A percentile compares a stretch with the other conserved stretches of the same genome.
These are phyloP conservation scores for Cephus sareptanus DNA, from an alignment of 2,888 invertebrate genomes.

Conservation along the genomic window DNA sequence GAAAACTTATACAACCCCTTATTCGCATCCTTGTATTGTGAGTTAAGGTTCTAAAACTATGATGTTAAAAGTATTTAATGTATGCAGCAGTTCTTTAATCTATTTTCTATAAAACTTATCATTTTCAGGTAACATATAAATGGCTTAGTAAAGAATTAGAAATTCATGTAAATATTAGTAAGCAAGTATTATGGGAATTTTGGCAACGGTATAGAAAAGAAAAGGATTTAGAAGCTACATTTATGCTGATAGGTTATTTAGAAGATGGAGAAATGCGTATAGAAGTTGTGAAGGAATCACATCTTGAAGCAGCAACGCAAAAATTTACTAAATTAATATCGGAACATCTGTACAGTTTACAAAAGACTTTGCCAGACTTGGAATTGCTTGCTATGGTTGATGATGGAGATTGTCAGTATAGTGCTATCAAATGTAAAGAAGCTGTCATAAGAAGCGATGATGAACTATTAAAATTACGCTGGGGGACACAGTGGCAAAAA, in stretches of 20 bases:
- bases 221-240: conserved; percentile 50
- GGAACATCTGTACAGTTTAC: conserved; percentile 65
- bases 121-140: conserved; percentile 64
- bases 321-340: conserved; percentile 58
- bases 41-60: not conserved
- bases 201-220: conserved; percentile 45
- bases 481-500: conserved; percentile 8
- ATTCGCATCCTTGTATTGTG: not conserved
- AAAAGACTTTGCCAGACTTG: conserved; percentile 54
- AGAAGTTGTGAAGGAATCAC: conserved; percentile 58
- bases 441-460: conserved; percentile 14
- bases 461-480: conserved; percentile 9
- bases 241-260: conserved; percentile 57
- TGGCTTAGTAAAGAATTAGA: conserved; percentile 64
- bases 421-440: conserved; percentile 51
- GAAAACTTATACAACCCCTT: not conserved
- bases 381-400: conserved; percentile 48
- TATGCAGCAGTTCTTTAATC: not conserved
- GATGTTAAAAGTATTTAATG: not conserved
- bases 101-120: not conserved
- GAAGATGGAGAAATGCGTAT: conserved; percentile 53
- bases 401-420: conserved; percentile 49
- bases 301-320: conserved; percentile 48
- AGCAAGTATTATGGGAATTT: conserved; percentile 61
- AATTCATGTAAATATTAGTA: conserved; percentile 65